A percentile compares a stretch with the other conserved stretches of the same genome.
Evolutionary conservation across 2,797 vertebrate genomes (phyloP).

Genomic region (Argyrosomus regius): DNA sequence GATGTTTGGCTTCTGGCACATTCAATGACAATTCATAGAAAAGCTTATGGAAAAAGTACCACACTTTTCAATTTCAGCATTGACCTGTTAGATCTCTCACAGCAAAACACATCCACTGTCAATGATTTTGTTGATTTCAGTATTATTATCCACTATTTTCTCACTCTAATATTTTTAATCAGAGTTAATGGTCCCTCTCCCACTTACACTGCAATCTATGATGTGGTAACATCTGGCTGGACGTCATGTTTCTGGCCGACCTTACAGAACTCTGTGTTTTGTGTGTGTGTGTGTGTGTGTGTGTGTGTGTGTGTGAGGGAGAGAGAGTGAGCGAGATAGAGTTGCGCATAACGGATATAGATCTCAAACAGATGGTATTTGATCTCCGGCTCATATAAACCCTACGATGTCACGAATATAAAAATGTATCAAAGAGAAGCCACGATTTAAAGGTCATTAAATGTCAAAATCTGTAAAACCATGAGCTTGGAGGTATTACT

Average conservation of each 20-base stretch:
- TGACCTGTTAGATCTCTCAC: neutral
- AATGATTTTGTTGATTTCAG: constrained; percentile 5
- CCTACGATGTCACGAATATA: constrained; percentile 36
- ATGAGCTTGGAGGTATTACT: neutral
- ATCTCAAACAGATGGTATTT: constrained; percentile 48
- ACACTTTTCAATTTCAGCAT: neutral
- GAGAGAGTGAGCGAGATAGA: neutral
- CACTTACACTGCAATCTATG: neutral
- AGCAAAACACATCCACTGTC: neutral
- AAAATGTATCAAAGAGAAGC: constrained; percentile 25
- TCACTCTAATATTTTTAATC: constrained; percentile 38
- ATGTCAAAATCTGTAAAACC: neutral
- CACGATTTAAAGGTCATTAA: constrained; percentile 51
- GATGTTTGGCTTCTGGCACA: neutral
- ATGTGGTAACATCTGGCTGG: constrained; percentile 46
- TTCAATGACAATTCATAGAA: neutral
- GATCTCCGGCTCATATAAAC: constrained; percentile 29
- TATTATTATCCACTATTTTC: constrained; percentile 3
- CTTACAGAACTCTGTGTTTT: constrained; percentile 23
- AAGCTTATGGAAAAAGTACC: neutral
- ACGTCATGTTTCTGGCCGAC: constrained; percentile 52
- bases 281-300: neutral
- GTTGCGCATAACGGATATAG: constrained; percentile 13
- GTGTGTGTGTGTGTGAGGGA: constrained; percentile 1
- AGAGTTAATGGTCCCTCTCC: constrained; percentile 15